phyloP scores from a whole-genome alignment of 1,140 invertebrate species.

The Lucilia cuprina region DNA sequence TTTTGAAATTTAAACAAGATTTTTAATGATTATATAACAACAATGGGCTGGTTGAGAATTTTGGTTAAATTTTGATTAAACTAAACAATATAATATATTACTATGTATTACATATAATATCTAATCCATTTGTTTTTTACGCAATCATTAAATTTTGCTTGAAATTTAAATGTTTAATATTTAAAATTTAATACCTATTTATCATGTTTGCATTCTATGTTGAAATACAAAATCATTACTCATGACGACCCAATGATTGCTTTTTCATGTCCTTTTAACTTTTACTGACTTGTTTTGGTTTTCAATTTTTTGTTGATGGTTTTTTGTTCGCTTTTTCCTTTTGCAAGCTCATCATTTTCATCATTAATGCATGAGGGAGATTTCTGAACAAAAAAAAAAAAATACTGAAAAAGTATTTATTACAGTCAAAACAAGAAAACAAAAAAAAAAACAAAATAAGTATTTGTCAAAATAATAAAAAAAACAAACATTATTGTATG shows the following conservation, averaged over 20 bases:
- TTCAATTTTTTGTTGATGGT: neutral
- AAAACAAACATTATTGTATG: neutral
- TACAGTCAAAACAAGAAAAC: constrained; percentile 13
- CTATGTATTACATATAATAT: no score
- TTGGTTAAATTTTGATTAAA: no score
- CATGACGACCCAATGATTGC: constrained; percentile 26
- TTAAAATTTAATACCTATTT: no score
- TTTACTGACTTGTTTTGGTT: constrained; percentile 22
- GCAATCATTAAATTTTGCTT: no score
- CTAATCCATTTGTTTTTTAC: no score
- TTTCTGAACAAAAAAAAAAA: neutral
- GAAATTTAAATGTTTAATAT: no score
- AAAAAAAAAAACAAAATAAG: neutral
- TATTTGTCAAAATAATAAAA: neutral
- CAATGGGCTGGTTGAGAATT: no score
- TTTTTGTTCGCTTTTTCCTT: neutral
- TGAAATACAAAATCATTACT: constrained; percentile 19
- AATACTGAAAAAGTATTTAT: neutral
- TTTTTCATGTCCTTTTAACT: constrained; percentile 28
- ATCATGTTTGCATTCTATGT: no score
- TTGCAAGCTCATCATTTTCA: constrained; percentile 19
- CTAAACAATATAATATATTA: no score
- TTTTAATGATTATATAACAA: no score
- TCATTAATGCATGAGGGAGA: constrained; percentile 24
- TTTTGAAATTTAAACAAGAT: no score